Evolutionary conservation across 2,888 invertebrate species (phyloP).

Genomic region (Caenorhabditis parvicauda): DNA sequence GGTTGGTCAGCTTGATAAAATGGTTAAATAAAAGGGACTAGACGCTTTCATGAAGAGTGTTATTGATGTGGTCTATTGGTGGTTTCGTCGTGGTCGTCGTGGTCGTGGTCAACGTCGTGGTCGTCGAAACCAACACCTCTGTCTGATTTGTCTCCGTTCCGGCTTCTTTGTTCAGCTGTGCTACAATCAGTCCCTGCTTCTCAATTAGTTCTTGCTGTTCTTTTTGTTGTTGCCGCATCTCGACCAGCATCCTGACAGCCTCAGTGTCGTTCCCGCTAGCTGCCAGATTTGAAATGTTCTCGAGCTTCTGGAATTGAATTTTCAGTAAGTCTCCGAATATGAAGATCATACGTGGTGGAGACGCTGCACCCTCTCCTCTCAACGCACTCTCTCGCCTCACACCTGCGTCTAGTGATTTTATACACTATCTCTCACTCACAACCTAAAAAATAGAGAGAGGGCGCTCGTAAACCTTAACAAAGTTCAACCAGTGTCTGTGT

Average conservation of each 20-base stretch:
- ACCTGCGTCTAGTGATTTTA: no score
- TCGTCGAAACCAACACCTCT: not conserved
- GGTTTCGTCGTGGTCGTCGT: not conserved
- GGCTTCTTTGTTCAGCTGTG: conserved; percentile 40
- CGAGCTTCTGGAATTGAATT: conserved; percentile 35
- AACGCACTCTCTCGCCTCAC: no score
- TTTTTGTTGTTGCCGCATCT: conserved; percentile 44
- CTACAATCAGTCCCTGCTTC: conserved; percentile 45
- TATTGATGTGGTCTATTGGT: not conserved
- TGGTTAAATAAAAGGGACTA: not conserved
- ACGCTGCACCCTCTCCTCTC: no score
- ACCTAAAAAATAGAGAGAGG: not conserved
- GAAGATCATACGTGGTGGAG: no score
- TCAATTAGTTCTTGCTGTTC: conserved; percentile 42
- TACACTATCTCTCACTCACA: no score
- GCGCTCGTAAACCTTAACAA: no score
- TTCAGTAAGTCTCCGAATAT: no score
- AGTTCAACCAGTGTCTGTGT: no score
- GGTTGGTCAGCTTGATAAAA: no score
- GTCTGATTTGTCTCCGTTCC: conserved; percentile 7
- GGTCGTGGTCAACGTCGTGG: not conserved
- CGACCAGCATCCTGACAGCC: conserved; percentile 41
- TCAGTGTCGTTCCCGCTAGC: conserved; percentile 41
- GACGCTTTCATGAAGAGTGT: not conserved
- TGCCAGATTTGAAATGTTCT: conserved; percentile 42